Percentiles rank a stretch among this genome's conserved stretches.
Evolutionary conservation across 1,140 invertebrate genomes (phyloP).

Genomic region (Aphelinus certus): DNA sequence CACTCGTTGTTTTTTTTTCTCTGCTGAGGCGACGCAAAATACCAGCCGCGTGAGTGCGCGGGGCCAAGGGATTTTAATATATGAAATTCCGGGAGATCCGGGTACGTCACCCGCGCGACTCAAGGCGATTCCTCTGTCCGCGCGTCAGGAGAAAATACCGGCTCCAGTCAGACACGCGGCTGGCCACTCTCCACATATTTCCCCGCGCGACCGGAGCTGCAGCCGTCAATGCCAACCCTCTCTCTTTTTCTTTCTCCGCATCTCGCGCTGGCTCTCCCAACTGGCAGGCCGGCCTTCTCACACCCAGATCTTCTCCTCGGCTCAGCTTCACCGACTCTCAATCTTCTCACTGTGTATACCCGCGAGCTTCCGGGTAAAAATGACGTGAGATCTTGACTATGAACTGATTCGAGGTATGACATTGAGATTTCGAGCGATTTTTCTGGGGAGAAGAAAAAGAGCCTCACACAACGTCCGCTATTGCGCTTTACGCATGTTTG

Average conservation of each 20-base stretch:
- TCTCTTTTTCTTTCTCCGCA: neutral
- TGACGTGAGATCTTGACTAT: no score
- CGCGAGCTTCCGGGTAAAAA: no score
- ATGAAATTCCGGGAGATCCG: constrained; percentile 46
- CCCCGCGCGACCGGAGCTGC: constrained; percentile 24
- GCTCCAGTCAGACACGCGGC: constrained; percentile 13
- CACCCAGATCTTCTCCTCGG: no score
- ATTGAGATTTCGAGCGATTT: no score
- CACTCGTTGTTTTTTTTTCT: no score
- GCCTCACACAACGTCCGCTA: no score
- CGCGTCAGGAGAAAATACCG: constrained; percentile 25
- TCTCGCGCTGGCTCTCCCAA: neutral
- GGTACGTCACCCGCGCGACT: neutral
- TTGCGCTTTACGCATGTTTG: no score
- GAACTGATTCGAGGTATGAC: no score
- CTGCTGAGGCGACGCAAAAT: no score
- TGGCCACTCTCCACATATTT: constrained; percentile 16
- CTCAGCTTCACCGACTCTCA: no score
- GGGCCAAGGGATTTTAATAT: constrained; percentile 54
- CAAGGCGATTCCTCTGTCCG: neutral
- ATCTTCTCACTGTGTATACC: no score
- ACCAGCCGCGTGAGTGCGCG: constrained; percentile 19
- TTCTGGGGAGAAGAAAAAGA: no score
- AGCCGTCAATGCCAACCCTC: constrained; percentile 35
- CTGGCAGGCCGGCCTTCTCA: neutral